Percentiles rank a stretch among this genome's conserved stretches.
These are phyloP conservation scores for Polydrusus tereticollis DNA, from an alignment of 2,888 invertebrate species.

Conservation along the genomic window DNA sequence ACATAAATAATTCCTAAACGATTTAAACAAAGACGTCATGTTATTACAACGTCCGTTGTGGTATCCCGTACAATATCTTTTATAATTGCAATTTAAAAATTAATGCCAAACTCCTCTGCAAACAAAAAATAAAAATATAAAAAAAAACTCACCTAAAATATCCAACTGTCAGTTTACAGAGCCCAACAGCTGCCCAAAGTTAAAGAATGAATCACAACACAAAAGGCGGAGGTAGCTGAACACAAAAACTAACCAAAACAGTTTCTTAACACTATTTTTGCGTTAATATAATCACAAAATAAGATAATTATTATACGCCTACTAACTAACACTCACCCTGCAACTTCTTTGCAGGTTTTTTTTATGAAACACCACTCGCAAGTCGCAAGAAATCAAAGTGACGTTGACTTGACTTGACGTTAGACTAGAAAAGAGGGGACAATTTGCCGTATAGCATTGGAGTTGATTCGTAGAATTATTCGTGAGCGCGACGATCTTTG, in stretches of 20 bases:
- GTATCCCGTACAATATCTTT: neutral
- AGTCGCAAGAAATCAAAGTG: slow-evolving; percentile 21
- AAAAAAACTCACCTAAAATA: slow-evolving; percentile 17
- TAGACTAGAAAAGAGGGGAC: neutral
- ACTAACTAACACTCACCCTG: slow-evolving; percentile 13
- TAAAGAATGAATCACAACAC: slow-evolving; percentile 30
- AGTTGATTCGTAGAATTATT: neutral
- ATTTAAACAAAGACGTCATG: neutral
- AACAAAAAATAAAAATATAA: slow-evolving; percentile 1
- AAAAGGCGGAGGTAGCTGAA: slow-evolving; percentile 25
- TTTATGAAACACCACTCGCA: neutral
- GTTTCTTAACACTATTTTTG: neutral
- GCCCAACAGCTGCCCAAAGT: slow-evolving; percentile 1
- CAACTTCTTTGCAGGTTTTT: slow-evolving; percentile 13
- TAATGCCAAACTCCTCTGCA: neutral
- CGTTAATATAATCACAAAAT: neutral
- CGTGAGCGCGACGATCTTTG: neutral
- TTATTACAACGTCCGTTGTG: neutral
- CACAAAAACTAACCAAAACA: slow-evolving; percentile 6
- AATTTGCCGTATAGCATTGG: slow-evolving; percentile 1
- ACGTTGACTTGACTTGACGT: neutral
- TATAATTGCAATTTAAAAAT: neutral
- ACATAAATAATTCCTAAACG: neutral
- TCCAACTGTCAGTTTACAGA: slow-evolving; percentile 8
- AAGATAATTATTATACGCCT: neutral